Percentiles rank a stretch among this genome's conserved stretches.
Conservation (phyloP, 2,888 invertebrate genomes). For the Tenthredo livida region DNA sequence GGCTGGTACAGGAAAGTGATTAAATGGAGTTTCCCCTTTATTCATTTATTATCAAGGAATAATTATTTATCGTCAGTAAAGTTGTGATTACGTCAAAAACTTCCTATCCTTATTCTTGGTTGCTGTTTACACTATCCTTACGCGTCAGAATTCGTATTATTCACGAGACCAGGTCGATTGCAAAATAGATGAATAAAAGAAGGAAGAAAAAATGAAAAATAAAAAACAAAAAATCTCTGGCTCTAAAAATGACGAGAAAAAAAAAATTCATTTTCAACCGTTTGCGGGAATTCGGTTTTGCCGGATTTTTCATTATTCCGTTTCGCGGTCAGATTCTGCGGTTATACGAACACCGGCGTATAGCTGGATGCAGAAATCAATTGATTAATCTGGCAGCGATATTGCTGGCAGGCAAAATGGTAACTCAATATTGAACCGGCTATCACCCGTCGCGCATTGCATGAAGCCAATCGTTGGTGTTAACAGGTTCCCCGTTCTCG, state of each 20-base stretch:
- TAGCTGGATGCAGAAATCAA: conserved; percentile 20
- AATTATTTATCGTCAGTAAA: conserved; percentile 36
- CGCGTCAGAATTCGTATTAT: not conserved
- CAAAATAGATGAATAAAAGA: too few relatives aligned
- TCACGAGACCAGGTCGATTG: not conserved
- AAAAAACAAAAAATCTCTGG: not conserved
- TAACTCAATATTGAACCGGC: conserved; percentile 43
- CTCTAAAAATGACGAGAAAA: not conserved
- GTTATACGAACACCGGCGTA: conserved; percentile 31
- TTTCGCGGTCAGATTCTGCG: not conserved
- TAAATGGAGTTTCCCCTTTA: conserved; percentile 30
- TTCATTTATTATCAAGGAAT: conserved; percentile 41
- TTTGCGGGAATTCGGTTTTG: not conserved
- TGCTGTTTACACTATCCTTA: not conserved
- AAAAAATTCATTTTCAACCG: not conserved
- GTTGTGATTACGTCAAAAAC: conserved; percentile 33
- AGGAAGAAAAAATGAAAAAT: too few relatives aligned
- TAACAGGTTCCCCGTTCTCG: conserved; percentile 63
- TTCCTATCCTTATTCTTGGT: conserved; percentile 1
- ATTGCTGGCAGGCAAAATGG: conserved; percentile 40
- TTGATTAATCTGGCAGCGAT: conserved; percentile 44
- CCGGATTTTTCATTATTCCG: not conserved
- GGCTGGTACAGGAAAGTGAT: conserved; percentile 38
- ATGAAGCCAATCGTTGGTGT: conserved; percentile 57
- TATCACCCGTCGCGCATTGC: conserved; percentile 27